Percentiles rank a stretch among this genome's conserved stretches.
phyloP scores from a whole-genome alignment of 2,888 invertebrate species.

The Dolichopus griseipennis region DNA sequence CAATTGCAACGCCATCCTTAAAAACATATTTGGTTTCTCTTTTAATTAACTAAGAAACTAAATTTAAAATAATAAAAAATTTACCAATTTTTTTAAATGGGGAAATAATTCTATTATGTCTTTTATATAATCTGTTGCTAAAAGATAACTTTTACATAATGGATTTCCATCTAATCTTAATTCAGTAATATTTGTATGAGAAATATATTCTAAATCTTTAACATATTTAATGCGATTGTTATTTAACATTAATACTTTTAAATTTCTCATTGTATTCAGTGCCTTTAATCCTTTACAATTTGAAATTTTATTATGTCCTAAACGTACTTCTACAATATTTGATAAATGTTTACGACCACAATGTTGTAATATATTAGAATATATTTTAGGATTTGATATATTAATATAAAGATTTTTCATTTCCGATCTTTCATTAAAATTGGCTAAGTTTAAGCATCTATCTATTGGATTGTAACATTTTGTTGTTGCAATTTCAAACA shows the following conservation, averaged over 20 bases:
- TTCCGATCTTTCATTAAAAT: conserved; percentile 15
- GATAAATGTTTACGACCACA: conserved; percentile 16
- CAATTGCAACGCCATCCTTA: conserved; percentile 19
- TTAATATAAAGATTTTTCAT: conserved; percentile 17
- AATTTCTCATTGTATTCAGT: conserved; percentile 18
- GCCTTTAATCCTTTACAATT: conserved; percentile 19
- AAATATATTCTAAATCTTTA: conserved; percentile 16
- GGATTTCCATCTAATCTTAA: conserved; percentile 23
- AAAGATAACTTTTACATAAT: conserved; percentile 18
- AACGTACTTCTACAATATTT: conserved; percentile 18
- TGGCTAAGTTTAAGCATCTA: conserved; percentile 19
- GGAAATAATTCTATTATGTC: conserved; percentile 20
- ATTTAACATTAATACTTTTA: conserved; percentile 21
- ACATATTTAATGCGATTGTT: conserved; percentile 20
- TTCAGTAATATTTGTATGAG: conserved; percentile 17
- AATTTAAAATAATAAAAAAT: background rate
- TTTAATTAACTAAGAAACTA: background rate
- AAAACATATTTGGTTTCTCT: background rate
- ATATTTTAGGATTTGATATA: conserved; percentile 15
- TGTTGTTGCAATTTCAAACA: conserved; percentile 12
- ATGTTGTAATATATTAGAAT: conserved; percentile 15
- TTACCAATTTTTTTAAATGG: conserved; percentile 19
- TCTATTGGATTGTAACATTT: conserved; percentile 20
- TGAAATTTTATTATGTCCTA: conserved; percentile 18
- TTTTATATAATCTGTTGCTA: conserved; percentile 16